Percentiles rank a stretch among this genome's conserved stretches.
phyloP scores from a whole-genome alignment of 2,888 invertebrate species.

The Eulithis testata region DNA sequence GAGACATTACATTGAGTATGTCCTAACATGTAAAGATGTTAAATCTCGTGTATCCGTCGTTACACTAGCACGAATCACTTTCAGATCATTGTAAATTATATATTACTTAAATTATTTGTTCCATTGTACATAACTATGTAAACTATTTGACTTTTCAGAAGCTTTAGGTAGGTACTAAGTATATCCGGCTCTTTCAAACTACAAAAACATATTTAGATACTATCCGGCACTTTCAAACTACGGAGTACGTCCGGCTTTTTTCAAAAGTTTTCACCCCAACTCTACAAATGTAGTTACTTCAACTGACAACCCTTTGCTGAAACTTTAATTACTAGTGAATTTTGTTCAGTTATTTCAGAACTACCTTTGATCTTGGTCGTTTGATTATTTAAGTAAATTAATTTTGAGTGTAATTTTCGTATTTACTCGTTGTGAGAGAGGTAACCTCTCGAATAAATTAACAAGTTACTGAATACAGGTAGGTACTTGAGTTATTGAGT shows the following conservation, averaged over 20 bases:
- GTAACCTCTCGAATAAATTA: background rate
- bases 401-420: slow-evolving; percentile 19
- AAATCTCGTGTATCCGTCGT: no score
- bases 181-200: background rate
- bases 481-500: no score
- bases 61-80: no score
- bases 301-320: slow-evolving; percentile 15
- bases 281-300: background rate
- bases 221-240: background rate
- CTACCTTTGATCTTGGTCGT: slow-evolving; percentile 22
- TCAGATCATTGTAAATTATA: no score
- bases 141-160: background rate
- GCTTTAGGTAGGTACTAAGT: background rate
- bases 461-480: background rate
- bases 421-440: slow-evolving; percentile 6
- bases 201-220: background rate
- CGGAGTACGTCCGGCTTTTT: background rate
- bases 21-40: no score
- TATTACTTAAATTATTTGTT: no score
- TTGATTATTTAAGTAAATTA: slow-evolving; percentile 22
- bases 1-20: no score
- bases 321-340: slow-evolving; percentile 35
- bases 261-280: no score
- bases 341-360: slow-evolving; percentile 21
- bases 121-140: no score